phyloP scores from a whole-genome alignment of 53 echinoderm and acorn worm species.

The Antedon mediterranea region DNA sequence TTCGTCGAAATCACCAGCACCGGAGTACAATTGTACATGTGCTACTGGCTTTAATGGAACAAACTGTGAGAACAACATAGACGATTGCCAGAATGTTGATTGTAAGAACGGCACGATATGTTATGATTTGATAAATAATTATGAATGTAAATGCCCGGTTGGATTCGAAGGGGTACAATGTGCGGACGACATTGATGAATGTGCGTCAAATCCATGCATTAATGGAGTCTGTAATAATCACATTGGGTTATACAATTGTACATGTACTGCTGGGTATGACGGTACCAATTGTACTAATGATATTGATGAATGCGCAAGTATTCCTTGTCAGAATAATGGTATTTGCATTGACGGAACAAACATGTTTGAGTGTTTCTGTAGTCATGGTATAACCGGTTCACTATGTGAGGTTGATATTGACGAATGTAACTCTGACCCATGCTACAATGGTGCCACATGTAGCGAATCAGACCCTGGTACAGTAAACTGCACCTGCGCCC shows the following conservation, averaged over 20 bases:
- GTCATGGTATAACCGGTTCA: constrained; percentile 9
- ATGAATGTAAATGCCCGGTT: constrained; percentile 31
- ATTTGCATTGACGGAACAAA: constrained; percentile 17
- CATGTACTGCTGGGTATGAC: constrained; percentile 14
- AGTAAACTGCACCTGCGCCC: constrained; percentile 19
- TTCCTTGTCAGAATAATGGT: constrained; percentile 20
- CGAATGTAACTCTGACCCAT: constrained; percentile 19
- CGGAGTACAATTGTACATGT: constrained; percentile 1
- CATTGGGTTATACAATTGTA: constrained; percentile 17
- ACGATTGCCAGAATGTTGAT: constrained; percentile 2
- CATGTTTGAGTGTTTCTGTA: constrained; percentile 19
- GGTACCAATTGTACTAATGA: constrained; percentile 17
- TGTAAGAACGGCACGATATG: constrained; percentile 17
- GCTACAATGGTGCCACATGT: constrained; percentile 25
- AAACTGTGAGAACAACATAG: constrained; percentile 5
- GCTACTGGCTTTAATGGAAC: neutral
- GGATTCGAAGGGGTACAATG: constrained; percentile 50
- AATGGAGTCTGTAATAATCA: constrained; percentile 20
- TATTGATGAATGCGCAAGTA: constrained; percentile 17
- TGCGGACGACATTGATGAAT: constrained; percentile 34
- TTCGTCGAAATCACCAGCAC: constrained; percentile 7
- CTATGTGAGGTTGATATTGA: constrained; percentile 14
- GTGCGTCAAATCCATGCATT: constrained; percentile 29
- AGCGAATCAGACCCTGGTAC: neutral
- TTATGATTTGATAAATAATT: constrained; percentile 18